Conservation (phyloP, 1,140 invertebrate genomes). For the Lepidurus couesii region DNA sequence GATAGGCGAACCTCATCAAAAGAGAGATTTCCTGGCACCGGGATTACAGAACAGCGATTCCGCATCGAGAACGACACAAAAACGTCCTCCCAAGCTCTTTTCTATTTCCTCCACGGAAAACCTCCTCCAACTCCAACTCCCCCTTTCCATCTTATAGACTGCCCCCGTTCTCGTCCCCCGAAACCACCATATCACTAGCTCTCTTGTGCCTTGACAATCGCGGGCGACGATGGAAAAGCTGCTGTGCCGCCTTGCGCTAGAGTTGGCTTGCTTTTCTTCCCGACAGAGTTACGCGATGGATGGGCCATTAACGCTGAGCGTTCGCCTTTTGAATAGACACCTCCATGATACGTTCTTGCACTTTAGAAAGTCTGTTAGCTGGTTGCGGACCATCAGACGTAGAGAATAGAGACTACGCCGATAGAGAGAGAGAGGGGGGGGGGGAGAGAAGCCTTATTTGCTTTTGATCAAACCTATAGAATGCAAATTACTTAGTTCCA, state of each 20-base stretch:
- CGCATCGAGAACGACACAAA: conserved; percentile 5
- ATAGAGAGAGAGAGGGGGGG: background rate
- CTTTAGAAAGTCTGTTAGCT: conserved; percentile 14
- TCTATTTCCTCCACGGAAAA: background rate
- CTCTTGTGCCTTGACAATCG: conserved; percentile 18
- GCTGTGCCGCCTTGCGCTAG: background rate
- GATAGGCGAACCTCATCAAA: conserved; percentile 21
- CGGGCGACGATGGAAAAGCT: conserved; percentile 1
- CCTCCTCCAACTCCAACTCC: background rate
- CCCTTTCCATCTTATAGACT: too few relatives aligned
- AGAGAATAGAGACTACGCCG: too few relatives aligned
- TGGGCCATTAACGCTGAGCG: conserved; percentile 20
- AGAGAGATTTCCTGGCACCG: conserved; percentile 13
- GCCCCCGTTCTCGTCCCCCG: background rate
- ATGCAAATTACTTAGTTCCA: conserved; percentile 13
- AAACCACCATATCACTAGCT: background rate
- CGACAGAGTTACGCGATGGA: background rate
- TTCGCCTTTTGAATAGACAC: background rate
- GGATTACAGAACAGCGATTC: conserved; percentile 21
- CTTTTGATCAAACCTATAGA: conserved; percentile 16
- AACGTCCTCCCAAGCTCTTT: conserved; percentile 7
- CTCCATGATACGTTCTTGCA: conserved; percentile 1
- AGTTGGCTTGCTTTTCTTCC: background rate
- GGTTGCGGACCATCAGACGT: background rate
- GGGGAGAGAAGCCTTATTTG: background rate